Evolutionary conservation across 37 sponge, comb jelly and placozoan species (phyloP).

Genomic region (Beroe forskalii): DNA sequence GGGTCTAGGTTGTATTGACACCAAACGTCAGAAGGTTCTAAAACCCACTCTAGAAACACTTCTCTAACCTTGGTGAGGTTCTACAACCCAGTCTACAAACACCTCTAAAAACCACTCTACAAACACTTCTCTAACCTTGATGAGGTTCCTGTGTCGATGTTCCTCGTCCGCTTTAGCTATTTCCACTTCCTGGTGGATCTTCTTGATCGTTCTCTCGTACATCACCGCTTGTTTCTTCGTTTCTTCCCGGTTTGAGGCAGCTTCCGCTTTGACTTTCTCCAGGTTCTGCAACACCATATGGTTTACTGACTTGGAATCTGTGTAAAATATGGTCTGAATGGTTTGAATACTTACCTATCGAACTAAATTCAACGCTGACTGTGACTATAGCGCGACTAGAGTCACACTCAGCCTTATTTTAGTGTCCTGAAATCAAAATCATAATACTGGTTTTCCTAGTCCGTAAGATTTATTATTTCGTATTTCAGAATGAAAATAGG

Average conservation of each 20-base stretch:
- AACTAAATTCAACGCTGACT: no score
- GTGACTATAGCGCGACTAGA: no score
- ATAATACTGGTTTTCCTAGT: no score
- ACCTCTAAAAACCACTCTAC: neutral
- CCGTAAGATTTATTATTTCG: no score
- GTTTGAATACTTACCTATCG: neutral
- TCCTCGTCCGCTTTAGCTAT: slow-evolving; percentile 25
- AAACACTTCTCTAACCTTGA: neutral
- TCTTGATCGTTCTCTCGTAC: slow-evolving; percentile 1
- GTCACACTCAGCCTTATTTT: no score
- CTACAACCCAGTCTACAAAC: no score
- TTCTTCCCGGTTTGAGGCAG: neutral
- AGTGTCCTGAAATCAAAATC: no score
- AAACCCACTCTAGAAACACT: neutral
- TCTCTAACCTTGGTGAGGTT: neutral
- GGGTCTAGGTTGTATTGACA: no score
- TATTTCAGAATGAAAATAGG: no score
- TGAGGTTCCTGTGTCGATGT: neutral
- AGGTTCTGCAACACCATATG: neutral
- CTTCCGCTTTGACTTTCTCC: neutral
- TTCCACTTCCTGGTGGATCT: slow-evolving; percentile 19
- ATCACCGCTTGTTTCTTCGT: neutral
- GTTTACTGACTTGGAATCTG: neutral
- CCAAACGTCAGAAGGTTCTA: no score
- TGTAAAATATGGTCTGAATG: neutral